Evolutionary conservation across 1,140 invertebrate species (phyloP).

Genomic region (Zaprionus ghesquierei): DNA sequence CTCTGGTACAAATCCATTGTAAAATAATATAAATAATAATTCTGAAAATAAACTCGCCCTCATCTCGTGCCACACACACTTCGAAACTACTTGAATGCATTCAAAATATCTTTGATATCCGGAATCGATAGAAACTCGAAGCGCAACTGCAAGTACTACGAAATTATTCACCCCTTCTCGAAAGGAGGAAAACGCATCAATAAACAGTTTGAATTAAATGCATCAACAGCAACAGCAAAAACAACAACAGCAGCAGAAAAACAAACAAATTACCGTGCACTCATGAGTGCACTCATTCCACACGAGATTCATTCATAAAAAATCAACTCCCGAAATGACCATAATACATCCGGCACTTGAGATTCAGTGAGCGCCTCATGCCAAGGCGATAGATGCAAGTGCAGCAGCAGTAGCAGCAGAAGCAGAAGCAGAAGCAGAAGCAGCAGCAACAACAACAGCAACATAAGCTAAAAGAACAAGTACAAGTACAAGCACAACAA

Average conservation of each 20-base stretch:
- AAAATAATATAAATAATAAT: not conserved
- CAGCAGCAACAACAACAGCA: not conserved
- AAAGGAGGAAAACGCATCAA: constrained; percentile 27
- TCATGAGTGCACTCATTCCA: constrained; percentile 23
- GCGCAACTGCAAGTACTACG: constrained; percentile 8
- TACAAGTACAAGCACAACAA: not conserved
- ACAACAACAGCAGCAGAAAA: not conserved
- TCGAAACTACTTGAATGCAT: constrained; percentile 45
- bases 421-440: not conserved
- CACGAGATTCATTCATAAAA: constrained; percentile 49
- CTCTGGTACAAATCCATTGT: not conserved
- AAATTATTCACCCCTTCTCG: constrained; percentile 21
- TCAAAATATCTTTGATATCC: constrained; percentile 64
- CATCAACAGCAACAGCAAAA: constrained; percentile 37
- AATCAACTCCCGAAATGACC: constrained; percentile 45
- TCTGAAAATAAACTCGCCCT: not conserved
- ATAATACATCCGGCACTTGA: constrained; percentile 60
- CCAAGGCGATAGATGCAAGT: constrained; percentile 21
- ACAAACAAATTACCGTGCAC: constrained; percentile 23
- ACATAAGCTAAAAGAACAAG: not conserved
- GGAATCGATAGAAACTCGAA: constrained; percentile 39
- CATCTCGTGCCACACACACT: not conserved
- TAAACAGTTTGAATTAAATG: constrained; percentile 48
- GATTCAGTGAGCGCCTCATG: constrained; percentile 31
- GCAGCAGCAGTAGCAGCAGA: not conserved